Evolutionary conservation across 2,113 vertebrate species (phyloP), one percentile per base, ranked within the genome.

Genomic region (Macrotus californicus): DNA sequence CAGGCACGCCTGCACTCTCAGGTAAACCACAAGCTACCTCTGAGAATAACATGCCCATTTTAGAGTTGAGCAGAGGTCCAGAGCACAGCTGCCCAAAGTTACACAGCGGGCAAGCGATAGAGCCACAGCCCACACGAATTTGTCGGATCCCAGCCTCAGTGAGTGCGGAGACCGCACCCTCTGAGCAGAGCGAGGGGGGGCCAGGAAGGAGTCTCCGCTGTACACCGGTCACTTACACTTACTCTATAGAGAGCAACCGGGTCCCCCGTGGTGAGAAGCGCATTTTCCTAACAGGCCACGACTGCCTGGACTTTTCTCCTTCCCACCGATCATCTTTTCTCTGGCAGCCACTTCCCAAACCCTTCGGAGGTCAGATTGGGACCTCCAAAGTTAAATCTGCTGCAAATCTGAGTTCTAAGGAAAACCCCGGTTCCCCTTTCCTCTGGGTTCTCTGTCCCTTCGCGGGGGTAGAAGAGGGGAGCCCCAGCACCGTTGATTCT

Each of bases 81-180:
- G 88, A 46, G 10, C 36, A 39, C 61, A 64, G 61, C 61, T 31
- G 69, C 66, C 70, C 79, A 41, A 75, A n/a, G n/a, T 90, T 7
- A 43, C 54, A 46, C 31, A 18, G 21, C 52, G 8, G 41, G 46
- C 31, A 34, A 73, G 14, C 1, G 1, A 66, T 39, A 70, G 54
- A 36, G 43, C 34, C 59, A 31, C 34, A 1, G 3, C 29, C 59
- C 50, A 1, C n/a, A 39, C 15, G 59, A 13, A 21, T 81, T 67
- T 41, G 54, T 31, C 43, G 31, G 61, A n/a, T 66, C 39, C n/a
- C 64, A 73, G 41, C 16, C 83, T 87, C 64, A 19, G 70, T 2
- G 39, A 72, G 13, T 2, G 4, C 1, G 0, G 8, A 41, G 11
- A 7, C 22, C 12, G 21, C 0, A 5, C 54, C 29, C 41, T 31